phyloP scores from a whole-genome alignment of 2,113 vertebrate species.

The Panthera tigris region DNA sequence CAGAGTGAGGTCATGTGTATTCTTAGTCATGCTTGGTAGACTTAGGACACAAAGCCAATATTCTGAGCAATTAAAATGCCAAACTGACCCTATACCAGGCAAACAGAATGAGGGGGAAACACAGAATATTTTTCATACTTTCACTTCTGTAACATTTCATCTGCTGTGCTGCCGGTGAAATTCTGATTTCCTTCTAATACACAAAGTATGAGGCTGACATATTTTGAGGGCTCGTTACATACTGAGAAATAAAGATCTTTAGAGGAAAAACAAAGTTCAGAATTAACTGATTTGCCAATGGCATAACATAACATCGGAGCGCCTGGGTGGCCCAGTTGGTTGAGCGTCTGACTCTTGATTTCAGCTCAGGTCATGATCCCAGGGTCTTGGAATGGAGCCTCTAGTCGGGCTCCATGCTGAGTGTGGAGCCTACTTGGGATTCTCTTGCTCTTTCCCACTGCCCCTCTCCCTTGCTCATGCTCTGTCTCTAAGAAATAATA shows the following conservation, averaged over 20 bases:
- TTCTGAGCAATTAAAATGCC: constrained; percentile 33
- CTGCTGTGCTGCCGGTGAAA: neutral
- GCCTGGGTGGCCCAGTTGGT: too few species aligned
- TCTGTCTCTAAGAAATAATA: too few species aligned
- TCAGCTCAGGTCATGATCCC: too few species aligned
- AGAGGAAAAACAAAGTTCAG: neutral
- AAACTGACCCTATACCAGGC: neutral
- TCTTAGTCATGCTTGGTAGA: constrained; percentile 50
- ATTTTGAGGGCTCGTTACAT: neutral
- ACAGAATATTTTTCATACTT: constrained; percentile 7
- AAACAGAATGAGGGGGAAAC: constrained; percentile 13
- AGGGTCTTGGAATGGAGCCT: too few species aligned
- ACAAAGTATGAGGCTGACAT: neutral
- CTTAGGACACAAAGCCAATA: neutral
- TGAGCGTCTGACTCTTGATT: too few species aligned
- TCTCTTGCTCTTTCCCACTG: too few species aligned
- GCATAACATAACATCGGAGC: too few species aligned
- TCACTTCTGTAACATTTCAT: neutral
- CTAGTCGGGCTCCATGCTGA: too few species aligned
- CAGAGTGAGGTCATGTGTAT: constrained; percentile 67
- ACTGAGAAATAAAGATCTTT: neutral
- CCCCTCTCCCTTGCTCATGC: too few species aligned
- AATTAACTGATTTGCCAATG: neutral
- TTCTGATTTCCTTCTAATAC: neutral
- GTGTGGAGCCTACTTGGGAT: too few species aligned